These are phyloP conservation scores for Camponotus vicinus DNA, from an alignment of 1,140 invertebrate species.

Conservation along the genomic window DNA sequence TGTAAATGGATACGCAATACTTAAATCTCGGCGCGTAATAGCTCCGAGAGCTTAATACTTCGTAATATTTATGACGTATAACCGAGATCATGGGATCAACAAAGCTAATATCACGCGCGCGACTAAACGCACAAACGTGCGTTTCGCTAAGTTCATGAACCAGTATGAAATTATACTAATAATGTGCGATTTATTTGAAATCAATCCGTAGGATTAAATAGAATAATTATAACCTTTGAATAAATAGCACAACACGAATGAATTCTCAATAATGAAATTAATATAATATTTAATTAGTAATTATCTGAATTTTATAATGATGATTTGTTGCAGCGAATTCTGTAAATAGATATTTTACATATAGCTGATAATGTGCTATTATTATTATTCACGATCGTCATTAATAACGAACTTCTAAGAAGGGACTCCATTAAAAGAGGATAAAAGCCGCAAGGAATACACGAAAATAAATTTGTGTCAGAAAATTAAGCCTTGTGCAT, in stretches of 20 bases:
- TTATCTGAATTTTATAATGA: background rate
- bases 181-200: conserved; percentile 18
- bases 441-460: background rate
- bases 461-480: conserved; percentile 1
- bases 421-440: background rate
- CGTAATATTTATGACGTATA: conserved; percentile 39
- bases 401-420: background rate
- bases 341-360: background rate
- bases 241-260: background rate
- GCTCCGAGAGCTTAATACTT: conserved; percentile 9
- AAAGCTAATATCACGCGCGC: background rate
- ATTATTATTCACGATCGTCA: background rate
- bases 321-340: background rate
- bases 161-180: background rate
- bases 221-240: background rate
- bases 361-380: background rate
- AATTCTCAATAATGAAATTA: background rate
- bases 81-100: conserved; percentile 23
- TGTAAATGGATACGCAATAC: conserved; percentile 28
- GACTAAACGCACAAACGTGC: conserved; percentile 21
- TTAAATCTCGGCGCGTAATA: conserved; percentile 48
- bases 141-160: conserved; percentile 6
- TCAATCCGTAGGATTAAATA: background rate
- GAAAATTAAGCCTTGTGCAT: conserved; percentile 24
- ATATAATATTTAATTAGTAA: background rate